Conservation (phyloP, 2,888 invertebrate genomes). For the Aporophyla lueneburgensis region DNA sequence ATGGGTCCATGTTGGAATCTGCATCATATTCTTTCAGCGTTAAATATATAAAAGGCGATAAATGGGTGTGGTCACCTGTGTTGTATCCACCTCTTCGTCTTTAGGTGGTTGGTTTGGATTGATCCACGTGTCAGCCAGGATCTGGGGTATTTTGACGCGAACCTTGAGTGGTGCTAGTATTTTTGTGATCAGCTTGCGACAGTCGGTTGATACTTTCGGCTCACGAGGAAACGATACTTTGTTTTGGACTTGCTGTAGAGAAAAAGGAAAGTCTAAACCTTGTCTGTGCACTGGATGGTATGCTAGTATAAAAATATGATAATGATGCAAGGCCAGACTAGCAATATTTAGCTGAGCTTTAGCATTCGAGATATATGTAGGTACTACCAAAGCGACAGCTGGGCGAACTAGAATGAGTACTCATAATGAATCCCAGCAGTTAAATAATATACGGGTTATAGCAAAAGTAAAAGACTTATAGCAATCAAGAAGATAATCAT, state of each 20-base stretch:
- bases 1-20: neutral
- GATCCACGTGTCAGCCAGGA: slow-evolving; percentile 93
- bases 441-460: too few species aligned
- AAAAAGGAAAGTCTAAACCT: neutral
- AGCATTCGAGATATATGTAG: neutral
- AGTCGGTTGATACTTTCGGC: slow-evolving; percentile 92
- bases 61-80: slow-evolving; percentile 54
- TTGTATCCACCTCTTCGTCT: slow-evolving; percentile 78
- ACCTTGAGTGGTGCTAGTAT: slow-evolving; percentile 93
- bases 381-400: neutral
- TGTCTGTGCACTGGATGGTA: neutral
- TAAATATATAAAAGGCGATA: neutral
- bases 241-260: slow-evolving; percentile 93
- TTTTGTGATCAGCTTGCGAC: slow-evolving; percentile 93
- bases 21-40: neutral
- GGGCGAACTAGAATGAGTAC: neutral
- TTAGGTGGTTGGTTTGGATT: slow-evolving; percentile 82
- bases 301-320: neutral
- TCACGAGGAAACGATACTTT: slow-evolving; percentile 93
- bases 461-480: neutral
- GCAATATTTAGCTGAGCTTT: neutral
- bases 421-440: neutral
- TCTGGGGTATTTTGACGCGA: slow-evolving; percentile 92
- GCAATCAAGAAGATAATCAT: neutral
- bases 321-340: neutral